phyloP scores from a whole-genome alignment of 1,140 invertebrate genomes.

The Zaprionus kolodkinae region DNA sequence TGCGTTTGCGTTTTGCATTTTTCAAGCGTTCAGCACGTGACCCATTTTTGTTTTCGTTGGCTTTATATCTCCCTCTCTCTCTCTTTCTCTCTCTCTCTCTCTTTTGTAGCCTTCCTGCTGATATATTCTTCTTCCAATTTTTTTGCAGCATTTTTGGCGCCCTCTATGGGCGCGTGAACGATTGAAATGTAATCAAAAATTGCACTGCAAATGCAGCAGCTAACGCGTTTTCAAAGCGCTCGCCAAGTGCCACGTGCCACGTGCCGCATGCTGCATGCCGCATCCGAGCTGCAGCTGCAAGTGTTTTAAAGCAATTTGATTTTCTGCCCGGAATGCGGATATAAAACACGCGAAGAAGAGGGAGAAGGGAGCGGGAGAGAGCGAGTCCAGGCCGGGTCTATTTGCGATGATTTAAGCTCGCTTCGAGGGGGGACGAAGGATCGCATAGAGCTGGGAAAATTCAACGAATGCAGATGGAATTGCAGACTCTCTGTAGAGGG shows the following conservation, averaged over 20 bases:
- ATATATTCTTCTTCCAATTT: neutral
- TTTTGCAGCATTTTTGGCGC: neutral
- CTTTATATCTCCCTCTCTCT: slow-evolving; percentile 2
- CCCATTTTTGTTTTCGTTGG: slow-evolving; percentile 41
- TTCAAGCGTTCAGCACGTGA: slow-evolving; percentile 53
- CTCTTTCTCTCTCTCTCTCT: slow-evolving; percentile 17
- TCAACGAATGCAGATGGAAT: neutral
- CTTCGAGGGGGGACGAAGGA: neutral
- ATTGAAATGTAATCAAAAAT: slow-evolving; percentile 77
- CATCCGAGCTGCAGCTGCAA: slow-evolving; percentile 14
- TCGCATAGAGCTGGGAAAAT: neutral
- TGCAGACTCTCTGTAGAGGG: neutral
- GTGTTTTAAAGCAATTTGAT: slow-evolving; percentile 42
- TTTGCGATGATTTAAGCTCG: neutral
- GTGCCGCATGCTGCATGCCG: slow-evolving; percentile 3
- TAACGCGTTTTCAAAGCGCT: slow-evolving; percentile 47
- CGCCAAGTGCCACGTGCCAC: slow-evolving; percentile 19
- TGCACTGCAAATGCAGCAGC: slow-evolving; percentile 51
- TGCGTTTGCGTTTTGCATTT: slow-evolving; percentile 55
- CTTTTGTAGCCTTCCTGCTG: neutral
- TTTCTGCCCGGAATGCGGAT: slow-evolving; percentile 15
- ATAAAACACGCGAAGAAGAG: slow-evolving; percentile 19
- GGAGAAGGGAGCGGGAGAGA: neutral
- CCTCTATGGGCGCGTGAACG: slow-evolving; percentile 19
- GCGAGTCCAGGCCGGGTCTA: neutral